A percentile compares a stretch with the other conserved stretches of the same genome.
Conservation (phyloP, 2,113 vertebrate genomes). For the Silurus asotus region DNA sequence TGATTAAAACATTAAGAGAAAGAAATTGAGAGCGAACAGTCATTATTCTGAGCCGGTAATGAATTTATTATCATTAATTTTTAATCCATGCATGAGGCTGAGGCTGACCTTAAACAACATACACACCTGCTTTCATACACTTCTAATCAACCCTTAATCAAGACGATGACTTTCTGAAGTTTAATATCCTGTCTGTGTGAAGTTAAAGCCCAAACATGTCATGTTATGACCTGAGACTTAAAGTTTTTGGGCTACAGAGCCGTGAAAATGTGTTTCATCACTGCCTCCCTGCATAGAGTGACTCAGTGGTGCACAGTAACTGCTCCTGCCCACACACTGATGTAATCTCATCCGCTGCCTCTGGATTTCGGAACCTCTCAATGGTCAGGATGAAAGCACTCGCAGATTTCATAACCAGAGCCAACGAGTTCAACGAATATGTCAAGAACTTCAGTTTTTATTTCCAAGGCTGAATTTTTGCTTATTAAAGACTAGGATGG, state of each 20-base stretch:
- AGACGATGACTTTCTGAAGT: neutral
- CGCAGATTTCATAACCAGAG: slow-evolving; percentile 24
- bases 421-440: neutral
- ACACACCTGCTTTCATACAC: neutral
- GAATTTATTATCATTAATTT: neutral
- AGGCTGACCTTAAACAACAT: neutral
- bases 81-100: neutral
- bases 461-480: neutral
- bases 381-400: slow-evolving; percentile 11
- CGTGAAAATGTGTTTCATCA: slow-evolving; percentile 6
- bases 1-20: neutral
- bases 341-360: slow-evolving; percentile 33
- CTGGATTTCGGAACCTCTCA: slow-evolving; percentile 32
- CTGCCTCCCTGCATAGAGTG: slow-evolving; percentile 21
- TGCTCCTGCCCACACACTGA: slow-evolving; percentile 40
- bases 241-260: slow-evolving; percentile 9
- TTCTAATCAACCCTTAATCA: neutral
- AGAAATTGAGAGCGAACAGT: neutral
- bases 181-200: neutral
- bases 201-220: neutral
- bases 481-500: neutral
- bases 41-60: neutral
- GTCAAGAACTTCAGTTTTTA: neutral
- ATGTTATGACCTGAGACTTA: neutral
- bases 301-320: slow-evolving; percentile 32